phyloP scores from a whole-genome alignment of 2,888 invertebrate genomes.

The Pristionchus exspectatus region DNA sequence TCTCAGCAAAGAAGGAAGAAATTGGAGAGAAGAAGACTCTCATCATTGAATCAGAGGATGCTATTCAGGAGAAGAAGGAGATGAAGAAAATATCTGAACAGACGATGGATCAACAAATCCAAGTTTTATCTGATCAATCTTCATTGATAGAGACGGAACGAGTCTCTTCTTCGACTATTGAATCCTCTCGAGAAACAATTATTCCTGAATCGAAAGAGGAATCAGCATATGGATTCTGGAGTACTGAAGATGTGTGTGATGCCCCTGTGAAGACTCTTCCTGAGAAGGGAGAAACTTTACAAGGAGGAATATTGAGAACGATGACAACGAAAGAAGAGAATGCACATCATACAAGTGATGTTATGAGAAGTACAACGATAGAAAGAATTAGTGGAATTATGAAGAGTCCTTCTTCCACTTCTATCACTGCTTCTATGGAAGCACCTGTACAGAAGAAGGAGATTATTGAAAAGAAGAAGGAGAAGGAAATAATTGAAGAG shows the following conservation, averaged over 20 bases:
- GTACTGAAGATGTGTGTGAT: conserved; percentile 53
- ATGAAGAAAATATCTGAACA: not conserved
- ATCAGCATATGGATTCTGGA: conserved; percentile 60
- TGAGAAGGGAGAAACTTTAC: not conserved
- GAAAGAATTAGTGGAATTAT: conserved; percentile 18
- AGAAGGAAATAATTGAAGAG: not conserved
- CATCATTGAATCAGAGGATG: not conserved
- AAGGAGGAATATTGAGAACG: not conserved
- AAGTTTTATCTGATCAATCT: no score
- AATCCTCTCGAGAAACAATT: not conserved
- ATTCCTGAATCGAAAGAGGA: conserved; percentile 53
- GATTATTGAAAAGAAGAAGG: not conserved
- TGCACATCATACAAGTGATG: not conserved
- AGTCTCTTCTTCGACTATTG: not conserved
- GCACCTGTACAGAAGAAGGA: not conserved
- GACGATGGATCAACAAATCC: no score
- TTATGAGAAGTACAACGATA: not conserved
- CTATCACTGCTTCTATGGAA: not conserved
- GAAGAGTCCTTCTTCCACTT: conserved; percentile 17
- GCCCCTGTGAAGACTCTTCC: conserved; percentile 33
- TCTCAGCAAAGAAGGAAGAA: not conserved
- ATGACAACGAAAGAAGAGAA: not conserved
- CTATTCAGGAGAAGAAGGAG: not conserved
- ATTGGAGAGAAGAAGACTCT: not conserved
- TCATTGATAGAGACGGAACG: not conserved